A percentile compares a stretch with the other conserved stretches of the same genome.
These are phyloP conservation scores for Ferdinandea cuprea DNA, from an alignment of 2,888 invertebrate genomes.

Conservation along the genomic window DNA sequence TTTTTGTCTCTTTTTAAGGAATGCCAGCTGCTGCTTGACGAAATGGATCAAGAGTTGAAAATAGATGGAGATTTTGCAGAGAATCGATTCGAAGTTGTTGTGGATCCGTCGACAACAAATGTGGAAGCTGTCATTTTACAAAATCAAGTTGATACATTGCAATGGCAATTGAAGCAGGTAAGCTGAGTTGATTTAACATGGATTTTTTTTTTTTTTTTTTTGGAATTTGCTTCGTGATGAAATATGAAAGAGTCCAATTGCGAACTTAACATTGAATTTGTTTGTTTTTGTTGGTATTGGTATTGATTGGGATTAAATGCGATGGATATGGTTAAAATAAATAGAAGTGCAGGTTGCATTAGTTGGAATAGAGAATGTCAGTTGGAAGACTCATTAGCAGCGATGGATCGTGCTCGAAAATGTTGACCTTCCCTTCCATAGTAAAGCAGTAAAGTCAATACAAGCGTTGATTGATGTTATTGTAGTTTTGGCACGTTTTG, in stretches of 20 bases:
- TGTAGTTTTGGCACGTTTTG: too few species aligned
- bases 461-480: too few species aligned
- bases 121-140: constrained; percentile 86
- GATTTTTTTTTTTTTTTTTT: background rate
- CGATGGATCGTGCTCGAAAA: too few species aligned
- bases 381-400: too few species aligned
- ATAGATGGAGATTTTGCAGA: constrained; percentile 51
- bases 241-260: constrained; percentile 30
- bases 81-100: constrained; percentile 72
- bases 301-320: too few species aligned
- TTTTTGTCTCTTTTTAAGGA: constrained; percentile 64
- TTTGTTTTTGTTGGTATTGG: too few species aligned
- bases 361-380: too few species aligned
- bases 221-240: background rate
- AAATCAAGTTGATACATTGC: constrained; percentile 87
- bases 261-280: constrained; percentile 7
- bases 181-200: constrained; percentile 63
- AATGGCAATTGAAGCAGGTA: constrained; percentile 90
- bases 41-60: constrained; percentile 60
- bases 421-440: too few species aligned
- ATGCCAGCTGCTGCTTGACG: constrained; percentile 68
- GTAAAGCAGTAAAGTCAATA: too few species aligned
- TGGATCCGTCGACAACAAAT: constrained; percentile 77
- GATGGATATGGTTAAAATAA: background rate
- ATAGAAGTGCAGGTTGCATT: background rate